Evolutionary conservation across 2,113 vertebrate genomes (phyloP), one percentile per base, ranked within the genome.

Genomic region (Rhea pennata): DNA sequence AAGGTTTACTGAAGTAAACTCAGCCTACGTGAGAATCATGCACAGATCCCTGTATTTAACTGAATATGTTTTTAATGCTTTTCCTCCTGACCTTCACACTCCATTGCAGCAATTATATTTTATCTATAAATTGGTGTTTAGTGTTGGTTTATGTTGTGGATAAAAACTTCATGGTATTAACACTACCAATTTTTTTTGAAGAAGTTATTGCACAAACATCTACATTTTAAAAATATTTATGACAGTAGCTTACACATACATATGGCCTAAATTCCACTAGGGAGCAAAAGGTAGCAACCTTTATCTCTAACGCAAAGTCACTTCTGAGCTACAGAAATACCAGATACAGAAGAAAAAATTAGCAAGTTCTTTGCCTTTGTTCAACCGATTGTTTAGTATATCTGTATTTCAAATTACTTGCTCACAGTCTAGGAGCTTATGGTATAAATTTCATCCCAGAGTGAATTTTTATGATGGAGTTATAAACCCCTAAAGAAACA

Each of bases 381-480:
- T 79, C 13, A 39, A 6, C 19, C 31, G 9, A 19, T 48, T 20
- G 6, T 59, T 64, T 16, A n/a, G 58, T 67, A 36, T 87, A 86
- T 90, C 64, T 91, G 65, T 71, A 93, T 91, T 96, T 92, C 73
- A 88, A 96, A 92, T 86, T 36, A 92, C 88, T 76, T 76, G 88
- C 92, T 94, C 95, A 91, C 72, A 92, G 53, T 96, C 73, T 90
- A 94, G 92, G 92, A 96, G 76, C 64, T 93, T 58, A 96, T 27
- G 61, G 92, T 94, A 96, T 96, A 97, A 97, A 96, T 98, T 97
- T 97, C 96, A 98, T 98, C 97, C 93, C 69, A 94, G 78, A 97
- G 96, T 96, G 96, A 97, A 81, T 96, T 98, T 98, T 98, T 98
- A 98, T 96, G 97, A 95, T 92, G 83, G 91, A 86, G 96, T 98